Percentiles rank a stretch among this genome's conserved stretches.
phyloP scores from a whole-genome alignment of 1,140 invertebrate genomes.

The Elymnias hypermnestra region DNA sequence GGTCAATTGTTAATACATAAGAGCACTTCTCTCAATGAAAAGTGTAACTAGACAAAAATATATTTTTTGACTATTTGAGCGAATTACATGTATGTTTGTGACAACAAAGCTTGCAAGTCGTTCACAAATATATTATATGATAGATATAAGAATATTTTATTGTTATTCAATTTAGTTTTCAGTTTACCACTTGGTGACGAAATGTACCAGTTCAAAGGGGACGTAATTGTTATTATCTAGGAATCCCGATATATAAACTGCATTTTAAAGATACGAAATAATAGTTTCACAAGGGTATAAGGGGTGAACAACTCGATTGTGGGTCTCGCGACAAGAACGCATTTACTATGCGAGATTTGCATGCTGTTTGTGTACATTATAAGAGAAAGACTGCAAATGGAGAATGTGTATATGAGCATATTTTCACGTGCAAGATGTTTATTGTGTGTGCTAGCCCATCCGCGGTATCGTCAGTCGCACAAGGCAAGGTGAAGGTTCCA shows the following conservation, averaged over 20 bases:
- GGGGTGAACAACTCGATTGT: conserved; percentile 58
- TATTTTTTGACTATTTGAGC: conserved; percentile 75
- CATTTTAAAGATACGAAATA: conserved; percentile 47
- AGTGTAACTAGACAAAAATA: conserved; percentile 69
- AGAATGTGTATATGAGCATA: conserved; percentile 60
- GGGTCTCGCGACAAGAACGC: conserved; percentile 44
- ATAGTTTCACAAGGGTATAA: conserved; percentile 39
- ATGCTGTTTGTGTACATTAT: conserved; percentile 67
- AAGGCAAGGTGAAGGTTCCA: conserved; percentile 6
- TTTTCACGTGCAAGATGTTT: conserved; percentile 63
- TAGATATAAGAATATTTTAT: conserved; percentile 75
- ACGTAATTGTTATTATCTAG: conserved; percentile 74
- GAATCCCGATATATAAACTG: conserved; percentile 47
- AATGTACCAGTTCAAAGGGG: conserved; percentile 68
- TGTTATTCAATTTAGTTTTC: conserved; percentile 74
- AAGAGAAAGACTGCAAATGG: conserved; percentile 65
- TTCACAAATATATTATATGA: conserved; percentile 70
- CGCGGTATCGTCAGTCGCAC: conserved; percentile 20
- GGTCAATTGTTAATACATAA: conserved; percentile 77
- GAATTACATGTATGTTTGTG: conserved; percentile 68
- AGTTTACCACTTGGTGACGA: conserved; percentile 68
- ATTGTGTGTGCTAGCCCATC: conserved; percentile 41
- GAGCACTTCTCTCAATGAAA: conserved; percentile 56
- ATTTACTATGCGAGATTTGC: conserved; percentile 48
- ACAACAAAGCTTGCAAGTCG: conserved; percentile 64